Percentiles rank a stretch among this genome's conserved stretches.
Conservation (phyloP, 2,797 vertebrate species). For the Nannoperca obscura region DNA sequence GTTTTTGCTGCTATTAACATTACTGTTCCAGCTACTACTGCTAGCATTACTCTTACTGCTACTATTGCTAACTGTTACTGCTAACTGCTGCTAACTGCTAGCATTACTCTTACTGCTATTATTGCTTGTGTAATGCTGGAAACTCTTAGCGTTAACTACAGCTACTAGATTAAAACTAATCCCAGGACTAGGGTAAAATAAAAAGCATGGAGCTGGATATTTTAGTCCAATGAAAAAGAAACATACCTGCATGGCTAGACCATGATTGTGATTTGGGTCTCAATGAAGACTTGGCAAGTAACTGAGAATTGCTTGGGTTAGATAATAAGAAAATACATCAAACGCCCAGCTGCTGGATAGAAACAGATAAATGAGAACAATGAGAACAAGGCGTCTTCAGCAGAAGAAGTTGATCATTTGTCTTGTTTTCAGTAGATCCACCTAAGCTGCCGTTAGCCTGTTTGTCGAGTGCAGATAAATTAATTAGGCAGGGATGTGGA, state of each 20-base stretch:
- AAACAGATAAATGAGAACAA: not conserved
- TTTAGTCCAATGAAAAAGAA: not conserved
- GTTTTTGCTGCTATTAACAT: not conserved
- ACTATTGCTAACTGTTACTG: too few species aligned
- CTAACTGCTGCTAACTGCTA: too few species aligned
- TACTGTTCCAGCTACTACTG: too few species aligned
- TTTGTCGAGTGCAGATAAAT: slow-evolving; percentile 44
- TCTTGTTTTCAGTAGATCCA: slow-evolving; percentile 16
- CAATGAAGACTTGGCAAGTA: not conserved
- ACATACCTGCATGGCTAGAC: not conserved
- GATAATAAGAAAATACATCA: not conserved
- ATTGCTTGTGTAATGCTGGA: too few species aligned
- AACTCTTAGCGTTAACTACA: too few species aligned
- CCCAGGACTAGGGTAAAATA: too few species aligned
- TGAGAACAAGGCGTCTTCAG: not conserved
- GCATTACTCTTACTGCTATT: too few species aligned
- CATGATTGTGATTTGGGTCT: not conserved
- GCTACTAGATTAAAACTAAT: too few species aligned
- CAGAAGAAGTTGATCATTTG: slow-evolving; percentile 3
- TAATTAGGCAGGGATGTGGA: slow-evolving; percentile 31
- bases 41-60: too few species aligned
- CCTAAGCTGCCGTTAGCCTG: slow-evolving; percentile 31
- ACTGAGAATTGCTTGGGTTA: not conserved
- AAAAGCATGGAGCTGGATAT: not conserved
- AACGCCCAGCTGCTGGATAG: not conserved